These are phyloP conservation scores for Charaxes varanes DNA, from an alignment of 1,140 invertebrate species.

Conservation along the genomic window DNA sequence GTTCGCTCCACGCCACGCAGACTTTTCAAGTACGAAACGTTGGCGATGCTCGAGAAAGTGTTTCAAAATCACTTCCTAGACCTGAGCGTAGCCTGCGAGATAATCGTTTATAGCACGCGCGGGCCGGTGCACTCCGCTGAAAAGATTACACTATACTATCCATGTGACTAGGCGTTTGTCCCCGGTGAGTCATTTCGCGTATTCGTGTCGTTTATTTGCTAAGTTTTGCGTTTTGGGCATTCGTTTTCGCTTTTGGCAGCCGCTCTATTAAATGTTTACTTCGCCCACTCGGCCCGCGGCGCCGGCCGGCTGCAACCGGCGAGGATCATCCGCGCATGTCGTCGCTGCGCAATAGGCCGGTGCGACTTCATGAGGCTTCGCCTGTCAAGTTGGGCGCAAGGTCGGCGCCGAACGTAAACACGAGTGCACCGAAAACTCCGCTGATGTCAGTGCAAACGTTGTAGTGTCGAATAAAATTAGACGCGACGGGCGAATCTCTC, in stretches of 20 bases:
- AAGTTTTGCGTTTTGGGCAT: conserved; percentile 15
- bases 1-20: conserved; percentile 27
- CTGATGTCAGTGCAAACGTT: conserved; percentile 68
- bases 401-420: conserved; percentile 66
- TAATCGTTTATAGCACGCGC: no score
- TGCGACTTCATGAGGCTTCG: conserved; percentile 16
- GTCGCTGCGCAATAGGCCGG: conserved; percentile 33
- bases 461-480: conserved; percentile 63
- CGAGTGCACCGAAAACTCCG: conserved; percentile 56
- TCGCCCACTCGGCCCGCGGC: conserved; percentile 30
- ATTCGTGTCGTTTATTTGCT: conserved; percentile 7
- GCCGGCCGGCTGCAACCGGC: conserved; percentile 35
- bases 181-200: conserved; percentile 40
- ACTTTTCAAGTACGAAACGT: conserved; percentile 19
- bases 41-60: conserved; percentile 20
- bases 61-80: conserved; percentile 8
- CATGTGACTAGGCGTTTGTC: conserved; percentile 18
- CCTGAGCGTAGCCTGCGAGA: not conserved
- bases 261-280: conserved; percentile 38
- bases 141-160: no score
- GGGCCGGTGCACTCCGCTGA: no score
- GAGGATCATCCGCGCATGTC: conserved; percentile 25
- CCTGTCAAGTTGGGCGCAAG: conserved; percentile 33
- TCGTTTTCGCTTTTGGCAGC: conserved; percentile 28
- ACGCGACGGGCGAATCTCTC: conserved; percentile 45